Percentiles rank a stretch among this genome's conserved stretches.
Conservation (phyloP, 2,113 vertebrate species). For the Sinocyclocheilus rhinocerous region DNA sequence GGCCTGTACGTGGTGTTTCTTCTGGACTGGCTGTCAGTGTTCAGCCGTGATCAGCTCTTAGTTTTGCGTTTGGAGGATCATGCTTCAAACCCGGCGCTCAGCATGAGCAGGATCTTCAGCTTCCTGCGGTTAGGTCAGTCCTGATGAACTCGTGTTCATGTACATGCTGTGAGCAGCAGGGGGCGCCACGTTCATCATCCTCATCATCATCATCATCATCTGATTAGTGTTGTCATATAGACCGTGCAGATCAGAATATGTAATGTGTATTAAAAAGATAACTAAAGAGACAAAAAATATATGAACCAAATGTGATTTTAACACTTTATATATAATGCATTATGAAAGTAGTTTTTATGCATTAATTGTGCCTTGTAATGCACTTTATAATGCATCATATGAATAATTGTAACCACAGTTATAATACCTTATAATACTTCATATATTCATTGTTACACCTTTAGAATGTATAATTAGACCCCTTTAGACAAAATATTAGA, state of each 20-base stretch:
- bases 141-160: neutral
- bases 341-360: too few species aligned
- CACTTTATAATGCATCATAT: neutral
- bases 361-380: too few species aligned
- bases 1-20: constrained; percentile 89
- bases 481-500: too few species aligned
- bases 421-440: neutral
- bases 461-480: too few species aligned
- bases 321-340: too few species aligned
- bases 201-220: neutral
- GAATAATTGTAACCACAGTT: neutral
- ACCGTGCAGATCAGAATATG: neutral
- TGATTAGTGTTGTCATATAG: too few species aligned
- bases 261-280: neutral
- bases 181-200: neutral
- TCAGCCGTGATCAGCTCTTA: constrained; percentile 85
- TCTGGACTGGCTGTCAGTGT: constrained; percentile 91
- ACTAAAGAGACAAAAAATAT: neutral
- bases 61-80: constrained; percentile 92
- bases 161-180: neutral
- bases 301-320: neutral
- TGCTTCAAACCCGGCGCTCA: constrained; percentile 78
- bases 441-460: too few species aligned
- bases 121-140: constrained; percentile 84
- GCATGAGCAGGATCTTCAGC: constrained; percentile 85